Base-by-base conservation (phyloP, 2,797 vertebrate genomes). In the Sternotherus odoratus region DNA sequence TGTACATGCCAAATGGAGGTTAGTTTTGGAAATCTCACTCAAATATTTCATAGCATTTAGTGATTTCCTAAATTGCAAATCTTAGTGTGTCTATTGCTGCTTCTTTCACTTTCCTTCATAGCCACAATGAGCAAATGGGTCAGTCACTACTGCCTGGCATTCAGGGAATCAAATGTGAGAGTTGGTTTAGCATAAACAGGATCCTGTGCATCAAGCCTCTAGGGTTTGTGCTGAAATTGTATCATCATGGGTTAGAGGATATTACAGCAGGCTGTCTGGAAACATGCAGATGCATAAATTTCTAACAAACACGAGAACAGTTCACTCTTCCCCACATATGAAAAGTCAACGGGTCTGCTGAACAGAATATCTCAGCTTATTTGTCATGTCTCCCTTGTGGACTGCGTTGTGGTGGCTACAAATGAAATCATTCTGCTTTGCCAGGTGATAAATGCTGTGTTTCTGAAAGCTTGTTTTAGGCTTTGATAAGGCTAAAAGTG, bases 361-460 rank as follows among this genome's bases (percentile, higher is more conserved):
- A 87, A 89, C 82, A 81, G 74, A 89, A 91, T 82, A 77, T 94
- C 92, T 93, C 91, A 94, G 95, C 79, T 96, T 94, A 95, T 96
- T 92, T 83, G 93, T 94, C 96, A 88, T 3, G 8, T 90, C 51
- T 97, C 89, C 89, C 94, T 92, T 80, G 60, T 92, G 94, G 93
- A 92, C 83, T 95, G 82, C 54, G 77, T 89, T 91, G 63, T 2
- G 10, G 66, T 95, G 89, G 57, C 85, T 87, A 79, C 77, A 83
- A 78, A 79, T 53, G 36, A 93, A 95, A 94, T 89, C 87, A 88
- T 54, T 95, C 85, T 1, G 0, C 86, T 82, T 88, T 92, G 87
- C 91, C 66, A 75, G 43, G 17, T 77, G 92, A 85, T 93, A 92
- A 26, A n/a, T 80, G 46, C 51, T 9, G 4, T 79, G 51, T 43